Percentiles rank a stretch among this genome's conserved stretches.
phyloP scores from a whole-genome alignment of 2,113 vertebrate genomes.

The Dromaius novaehollandiae region DNA sequence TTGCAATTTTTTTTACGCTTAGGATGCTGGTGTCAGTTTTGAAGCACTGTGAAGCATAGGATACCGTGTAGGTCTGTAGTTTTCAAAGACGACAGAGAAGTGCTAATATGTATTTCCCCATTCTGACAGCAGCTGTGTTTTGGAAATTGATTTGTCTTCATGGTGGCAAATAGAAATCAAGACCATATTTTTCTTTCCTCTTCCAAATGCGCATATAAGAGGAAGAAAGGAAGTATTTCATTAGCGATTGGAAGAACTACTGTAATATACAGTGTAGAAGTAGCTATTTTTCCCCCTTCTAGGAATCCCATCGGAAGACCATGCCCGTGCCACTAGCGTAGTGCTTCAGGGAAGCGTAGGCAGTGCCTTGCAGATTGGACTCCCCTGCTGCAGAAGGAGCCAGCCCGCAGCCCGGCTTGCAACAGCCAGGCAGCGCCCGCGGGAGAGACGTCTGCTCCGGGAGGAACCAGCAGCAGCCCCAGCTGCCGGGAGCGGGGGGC shows the following conservation, averaged over 20 bases:
- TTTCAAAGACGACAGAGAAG: background rate
- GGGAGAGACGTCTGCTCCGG: fast-evolving
- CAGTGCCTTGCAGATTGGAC: background rate
- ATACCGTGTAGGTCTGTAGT: background rate
- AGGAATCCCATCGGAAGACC: background rate
- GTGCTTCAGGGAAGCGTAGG: background rate
- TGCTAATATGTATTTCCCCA: background rate
- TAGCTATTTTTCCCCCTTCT: background rate
- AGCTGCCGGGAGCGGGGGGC: background rate
- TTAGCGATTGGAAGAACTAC: background rate
- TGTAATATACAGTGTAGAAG: background rate
- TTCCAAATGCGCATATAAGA: background rate
- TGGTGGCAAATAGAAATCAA: background rate
- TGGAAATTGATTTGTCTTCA: background rate
- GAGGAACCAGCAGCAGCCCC: background rate
- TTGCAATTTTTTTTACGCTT: background rate
- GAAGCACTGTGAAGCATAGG: background rate
- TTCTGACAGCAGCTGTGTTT: background rate
- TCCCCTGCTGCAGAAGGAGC: background rate
- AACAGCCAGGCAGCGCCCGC: background rate
- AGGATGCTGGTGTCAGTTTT: background rate
- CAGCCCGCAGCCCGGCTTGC: background rate
- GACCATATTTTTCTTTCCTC: background rate
- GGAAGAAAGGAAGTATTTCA: background rate
- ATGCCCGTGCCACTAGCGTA: fast-evolving